Conservation (phyloP, 2,888 invertebrate species). For the Nomada flava region DNA sequence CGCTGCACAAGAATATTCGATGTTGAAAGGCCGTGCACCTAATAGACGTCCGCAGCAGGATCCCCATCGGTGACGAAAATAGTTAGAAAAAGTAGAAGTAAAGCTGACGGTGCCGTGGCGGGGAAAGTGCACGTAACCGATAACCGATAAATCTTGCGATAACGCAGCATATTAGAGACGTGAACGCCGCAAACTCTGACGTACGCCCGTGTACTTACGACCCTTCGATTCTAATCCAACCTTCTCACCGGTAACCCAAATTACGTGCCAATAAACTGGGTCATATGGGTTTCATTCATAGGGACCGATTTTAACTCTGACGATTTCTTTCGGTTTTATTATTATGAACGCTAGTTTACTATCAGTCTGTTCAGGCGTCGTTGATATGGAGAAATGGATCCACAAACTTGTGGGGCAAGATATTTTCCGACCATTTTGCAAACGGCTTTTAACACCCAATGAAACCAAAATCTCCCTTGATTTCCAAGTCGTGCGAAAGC, state of each 20-base stretch:
- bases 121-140: constrained; percentile 63
- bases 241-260: constrained; percentile 57
- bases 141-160: constrained; percentile 70
- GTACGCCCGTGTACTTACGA: constrained; percentile 38
- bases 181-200: constrained; percentile 58
- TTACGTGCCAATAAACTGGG: constrained; percentile 50
- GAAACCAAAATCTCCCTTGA: background rate
- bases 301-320: background rate
- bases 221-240: constrained; percentile 53
- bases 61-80: constrained; percentile 57
- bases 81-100: constrained; percentile 50
- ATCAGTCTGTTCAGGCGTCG: background rate
- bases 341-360: background rate
- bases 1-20: constrained; percentile 53
- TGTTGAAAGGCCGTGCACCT: constrained; percentile 53
- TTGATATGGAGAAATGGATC: background rate
- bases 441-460: background rate
- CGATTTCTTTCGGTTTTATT: background rate
- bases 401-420: too few species aligned
- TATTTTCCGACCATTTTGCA: too few species aligned
- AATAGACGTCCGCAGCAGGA: constrained; percentile 65
- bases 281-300: background rate
- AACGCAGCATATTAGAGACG: constrained; percentile 58
- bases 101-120: constrained; percentile 34
- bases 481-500: constrained; percentile 13